A percentile compares a stretch with the other conserved stretches of the same genome.
These are phyloP conservation scores for Thelaira solivaga DNA, from an alignment of 2,888 invertebrate genomes.

Conservation along the genomic window DNA sequence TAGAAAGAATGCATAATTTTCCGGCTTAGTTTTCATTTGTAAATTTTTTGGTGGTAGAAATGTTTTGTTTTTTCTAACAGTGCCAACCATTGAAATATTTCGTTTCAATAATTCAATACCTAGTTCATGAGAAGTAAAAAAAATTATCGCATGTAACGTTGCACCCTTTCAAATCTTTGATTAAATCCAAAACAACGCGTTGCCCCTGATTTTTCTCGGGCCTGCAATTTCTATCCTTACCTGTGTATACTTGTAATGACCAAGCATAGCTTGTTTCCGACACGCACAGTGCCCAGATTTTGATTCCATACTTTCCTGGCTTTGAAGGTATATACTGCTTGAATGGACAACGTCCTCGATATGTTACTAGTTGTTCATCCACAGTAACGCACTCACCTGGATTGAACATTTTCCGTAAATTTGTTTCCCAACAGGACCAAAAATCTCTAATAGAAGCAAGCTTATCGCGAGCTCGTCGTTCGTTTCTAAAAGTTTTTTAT, in stretches of 20 bases:
- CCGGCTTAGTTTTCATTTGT: not conserved
- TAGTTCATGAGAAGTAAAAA: constrained; percentile 1
- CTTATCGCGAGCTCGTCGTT: no score
- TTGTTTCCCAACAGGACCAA: no score
- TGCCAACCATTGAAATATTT: constrained; percentile 7
- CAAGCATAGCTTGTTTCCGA: constrained; percentile 7
- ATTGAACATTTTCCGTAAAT: no score
- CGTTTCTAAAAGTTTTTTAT: not conserved
- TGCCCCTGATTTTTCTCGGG: constrained; percentile 11
- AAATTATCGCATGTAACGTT: no score
- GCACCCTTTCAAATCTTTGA: not conserved
- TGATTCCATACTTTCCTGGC: no score
- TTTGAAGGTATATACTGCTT: constrained; percentile 3
- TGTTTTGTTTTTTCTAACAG: constrained; percentile 2
- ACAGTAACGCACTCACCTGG: no score
- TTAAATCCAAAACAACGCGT: not conserved
- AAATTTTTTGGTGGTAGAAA: not conserved
- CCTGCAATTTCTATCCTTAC: not conserved
- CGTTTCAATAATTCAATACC: constrained; percentile 7
- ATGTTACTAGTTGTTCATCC: not conserved
- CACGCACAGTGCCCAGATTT: constrained; percentile 9
- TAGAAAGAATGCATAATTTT: no score
- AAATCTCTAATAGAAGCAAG: no score
- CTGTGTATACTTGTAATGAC: not conserved
- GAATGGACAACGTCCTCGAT: constrained; percentile 1